Base-by-base conservation (phyloP, 1,140 invertebrate species). In the Drosophila burlai region DNA sequence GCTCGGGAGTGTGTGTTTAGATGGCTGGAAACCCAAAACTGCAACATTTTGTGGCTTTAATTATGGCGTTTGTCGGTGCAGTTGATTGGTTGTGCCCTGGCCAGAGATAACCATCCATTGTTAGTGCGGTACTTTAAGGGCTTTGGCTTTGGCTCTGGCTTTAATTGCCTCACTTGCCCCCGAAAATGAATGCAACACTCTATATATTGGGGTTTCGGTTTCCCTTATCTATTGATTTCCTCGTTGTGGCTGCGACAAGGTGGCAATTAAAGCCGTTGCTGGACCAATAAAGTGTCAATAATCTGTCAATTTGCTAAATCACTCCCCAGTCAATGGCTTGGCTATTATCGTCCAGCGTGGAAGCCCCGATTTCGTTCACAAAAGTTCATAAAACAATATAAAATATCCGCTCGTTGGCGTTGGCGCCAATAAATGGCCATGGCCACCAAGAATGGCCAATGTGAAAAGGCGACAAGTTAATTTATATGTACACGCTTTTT, bases 301-400 rank as follows among this genome's bases (percentile, higher is more conserved):
- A 85, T 81, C 83, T 82, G 83, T 85, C 83, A 86, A 86, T 86
- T 86, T 86, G 76, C 83, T 76, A 86, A 86, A 86, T 86, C 79
- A 86, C 83, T 86, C 83, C 72, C 83, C 69, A 61, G 67, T 73
- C 66, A 62, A n/a, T 45, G 77, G 40, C 49, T 26, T 49, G 40
- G 52, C 76, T 60, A 86, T 85, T 85, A 79, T 77, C 69, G 54
- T 43, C 55, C 47, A 2, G 59, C 57, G 45, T 61, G 49, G 58
- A 47, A 68, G 75, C 54, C 62, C 40, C 21, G 59, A 73, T 61
- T 65, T 45, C 59, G 72, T 42, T 38, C 54, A 62, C 58, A 65
- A 80, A 81, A 81, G 81, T 85, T 84, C 81, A 85, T 85, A 85
- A 85, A 84, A 84, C 78, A 85, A 84, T 78, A 85, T 84, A 84